phyloP scores from a whole-genome alignment of 2,797 vertebrate species.

The Galagoides demidoff region DNA sequence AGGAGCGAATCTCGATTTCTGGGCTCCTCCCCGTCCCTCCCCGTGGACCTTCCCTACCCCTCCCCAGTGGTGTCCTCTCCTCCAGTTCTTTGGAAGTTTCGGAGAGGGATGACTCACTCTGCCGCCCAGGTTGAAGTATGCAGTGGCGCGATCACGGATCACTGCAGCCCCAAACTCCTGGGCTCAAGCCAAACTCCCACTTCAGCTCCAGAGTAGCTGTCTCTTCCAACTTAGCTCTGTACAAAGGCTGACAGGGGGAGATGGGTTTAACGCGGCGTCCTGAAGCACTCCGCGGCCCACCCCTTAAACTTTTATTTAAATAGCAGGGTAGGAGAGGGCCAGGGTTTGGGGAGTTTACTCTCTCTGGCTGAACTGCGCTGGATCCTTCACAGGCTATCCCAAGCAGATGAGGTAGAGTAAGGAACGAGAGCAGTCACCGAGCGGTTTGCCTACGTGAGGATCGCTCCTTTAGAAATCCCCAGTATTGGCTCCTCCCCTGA shows the following conservation, averaged over 20 bases:
- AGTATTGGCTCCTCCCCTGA: not conserved
- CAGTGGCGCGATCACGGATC: not conserved
- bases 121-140: not conserved
- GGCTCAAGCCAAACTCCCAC: not conserved
- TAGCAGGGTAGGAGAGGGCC: not conserved
- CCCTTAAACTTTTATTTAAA: not conserved
- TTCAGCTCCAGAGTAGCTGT: not conserved
- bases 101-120: not conserved
- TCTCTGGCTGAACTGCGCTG: not conserved
- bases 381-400: not conserved
- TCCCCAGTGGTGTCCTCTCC: not conserved
- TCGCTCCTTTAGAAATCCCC: not conserved
- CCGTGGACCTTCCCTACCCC: no score
- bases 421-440: not conserved
- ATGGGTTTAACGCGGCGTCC: not conserved
- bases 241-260: not conserved
- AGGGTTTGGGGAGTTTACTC: not conserved
- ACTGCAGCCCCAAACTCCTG: not conserved
- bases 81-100: not conserved
- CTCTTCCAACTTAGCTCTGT: not conserved
- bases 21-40: not conserved
- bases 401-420: not conserved
- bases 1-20: not conserved
- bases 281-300: not conserved
- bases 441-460: not conserved